These are phyloP conservation scores for Scalopus aquaticus DNA, from an alignment of 2,113 vertebrate species.

Conservation along the genomic window DNA sequence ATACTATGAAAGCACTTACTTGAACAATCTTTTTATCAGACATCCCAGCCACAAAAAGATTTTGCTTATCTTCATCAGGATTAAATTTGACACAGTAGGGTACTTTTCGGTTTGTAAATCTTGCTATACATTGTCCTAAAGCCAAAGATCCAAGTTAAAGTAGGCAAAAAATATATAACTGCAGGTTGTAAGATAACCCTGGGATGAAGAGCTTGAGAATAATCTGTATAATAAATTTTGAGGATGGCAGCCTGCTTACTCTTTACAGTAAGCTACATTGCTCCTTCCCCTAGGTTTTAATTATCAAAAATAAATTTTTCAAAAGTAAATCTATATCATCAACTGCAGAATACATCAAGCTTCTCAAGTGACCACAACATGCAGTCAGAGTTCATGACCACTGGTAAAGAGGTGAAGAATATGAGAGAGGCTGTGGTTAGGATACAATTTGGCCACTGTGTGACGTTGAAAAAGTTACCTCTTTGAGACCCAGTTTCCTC, in stretches of 20 bases:
- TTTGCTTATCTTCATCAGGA: constrained; percentile 98
- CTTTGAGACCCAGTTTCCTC: neutral
- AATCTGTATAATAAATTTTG: neutral
- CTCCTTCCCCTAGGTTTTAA: constrained; percentile 12
- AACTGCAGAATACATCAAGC: neutral
- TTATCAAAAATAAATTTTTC: constrained; percentile 25
- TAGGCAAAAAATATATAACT: constrained; percentile 23
- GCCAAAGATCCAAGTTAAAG: constrained; percentile 58
- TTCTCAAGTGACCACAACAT: neutral
- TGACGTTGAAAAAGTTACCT: neutral
- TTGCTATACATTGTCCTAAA: constrained; percentile 95
- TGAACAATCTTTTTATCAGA: constrained; percentile 99
- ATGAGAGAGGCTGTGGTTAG: neutral
- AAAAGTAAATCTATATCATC: constrained; percentile 12
- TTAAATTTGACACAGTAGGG: constrained; percentile 99
- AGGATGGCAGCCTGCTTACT: constrained; percentile 17
- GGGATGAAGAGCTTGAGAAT: neutral
- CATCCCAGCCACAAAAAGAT: constrained; percentile 98
- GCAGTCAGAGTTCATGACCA: neutral
- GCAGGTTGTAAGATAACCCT: neutral
- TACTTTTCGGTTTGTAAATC: constrained; percentile 98
- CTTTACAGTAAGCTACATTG: neutral
- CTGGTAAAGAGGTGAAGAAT: neutral
- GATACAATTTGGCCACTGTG: neutral
- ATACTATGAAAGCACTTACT: constrained; percentile 82